These are phyloP conservation scores for Maniola hyperantus DNA, from an alignment of 2,888 invertebrate species.

Conservation along the genomic window DNA sequence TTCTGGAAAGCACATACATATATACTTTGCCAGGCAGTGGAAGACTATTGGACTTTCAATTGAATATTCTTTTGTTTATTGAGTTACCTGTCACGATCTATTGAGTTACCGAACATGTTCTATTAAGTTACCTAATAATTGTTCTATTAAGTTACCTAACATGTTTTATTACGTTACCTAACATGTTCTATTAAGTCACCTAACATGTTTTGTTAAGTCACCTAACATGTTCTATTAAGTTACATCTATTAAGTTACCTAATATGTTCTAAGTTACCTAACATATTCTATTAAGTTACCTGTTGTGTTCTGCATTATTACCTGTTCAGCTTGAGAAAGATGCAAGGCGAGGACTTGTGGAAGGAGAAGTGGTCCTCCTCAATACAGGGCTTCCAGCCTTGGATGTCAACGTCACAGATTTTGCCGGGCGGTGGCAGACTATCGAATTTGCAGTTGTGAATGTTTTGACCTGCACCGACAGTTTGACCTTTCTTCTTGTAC, in stretches of 20 bases:
- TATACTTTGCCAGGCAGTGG: too few species aligned
- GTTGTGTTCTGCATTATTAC: constrained; percentile 45
- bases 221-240: neutral
- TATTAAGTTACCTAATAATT: too few species aligned
- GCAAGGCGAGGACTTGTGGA: constrained; percentile 95
- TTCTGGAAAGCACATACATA: too few species aligned
- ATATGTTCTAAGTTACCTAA: too few species aligned
- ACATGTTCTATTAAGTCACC: neutral
- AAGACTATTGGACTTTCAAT: too few species aligned
- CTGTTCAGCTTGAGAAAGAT: constrained; percentile 97
- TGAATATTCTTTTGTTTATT: too few species aligned
- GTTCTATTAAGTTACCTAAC: too few species aligned
- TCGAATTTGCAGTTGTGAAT: constrained; percentile 88
- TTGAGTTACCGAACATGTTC: too few species aligned
- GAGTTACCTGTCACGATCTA: too few species aligned
- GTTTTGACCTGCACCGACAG: constrained; percentile 88
- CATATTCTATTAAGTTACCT: neutral
- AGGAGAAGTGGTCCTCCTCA: constrained; percentile 94
- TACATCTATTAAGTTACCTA: too few species aligned
- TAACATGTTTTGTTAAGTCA: neutral
- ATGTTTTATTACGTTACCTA: too few species aligned
- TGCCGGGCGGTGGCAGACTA: constrained; percentile 85
- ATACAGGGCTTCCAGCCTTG: constrained; percentile 90
- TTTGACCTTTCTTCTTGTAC: constrained; percentile 88
- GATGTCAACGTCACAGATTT: constrained; percentile 94